These are phyloP conservation scores for Drepana arcuata DNA, from an alignment of 1,140 invertebrate species.

Conservation along the genomic window DNA sequence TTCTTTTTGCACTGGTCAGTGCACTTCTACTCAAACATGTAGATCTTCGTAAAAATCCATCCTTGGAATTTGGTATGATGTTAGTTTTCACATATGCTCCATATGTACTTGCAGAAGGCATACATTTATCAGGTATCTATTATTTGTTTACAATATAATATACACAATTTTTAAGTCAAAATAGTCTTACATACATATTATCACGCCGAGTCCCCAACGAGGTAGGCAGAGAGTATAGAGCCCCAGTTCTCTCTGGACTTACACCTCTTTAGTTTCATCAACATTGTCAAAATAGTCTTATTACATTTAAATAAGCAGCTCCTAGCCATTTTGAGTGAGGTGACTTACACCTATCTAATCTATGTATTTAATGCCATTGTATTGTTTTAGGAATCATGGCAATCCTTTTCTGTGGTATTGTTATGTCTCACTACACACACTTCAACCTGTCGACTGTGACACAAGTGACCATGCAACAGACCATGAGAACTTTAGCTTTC, in stretches of 20 bases:
- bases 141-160: no score
- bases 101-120: slow-evolving; percentile 97
- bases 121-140: slow-evolving; percentile 90
- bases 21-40: slow-evolving; percentile 96
- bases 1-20: slow-evolving; percentile 93
- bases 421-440: slow-evolving; percentile 99
- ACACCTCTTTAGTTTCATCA: no score
- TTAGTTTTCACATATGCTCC: slow-evolving; percentile 98
- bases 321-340: no score
- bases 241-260: no score
- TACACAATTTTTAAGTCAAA: no score
- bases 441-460: slow-evolving; percentile 98
- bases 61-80: slow-evolving; percentile 98
- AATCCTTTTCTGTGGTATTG: slow-evolving; percentile 98
- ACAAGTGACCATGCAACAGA: slow-evolving; percentile 99
- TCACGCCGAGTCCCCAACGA: no score
- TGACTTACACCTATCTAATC: no score
- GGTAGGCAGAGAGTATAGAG: no score
- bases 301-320: no score
- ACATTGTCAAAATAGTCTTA: no score
- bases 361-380: no score
- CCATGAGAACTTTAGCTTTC: slow-evolving; percentile 97
- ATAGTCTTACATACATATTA: no score
- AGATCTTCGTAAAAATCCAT: slow-evolving; percentile 97
- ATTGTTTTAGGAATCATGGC: slow-evolving; percentile 94